Base-by-base conservation (phyloP, 2,888 invertebrate genomes). In the Coenonympha arcania region DNA sequence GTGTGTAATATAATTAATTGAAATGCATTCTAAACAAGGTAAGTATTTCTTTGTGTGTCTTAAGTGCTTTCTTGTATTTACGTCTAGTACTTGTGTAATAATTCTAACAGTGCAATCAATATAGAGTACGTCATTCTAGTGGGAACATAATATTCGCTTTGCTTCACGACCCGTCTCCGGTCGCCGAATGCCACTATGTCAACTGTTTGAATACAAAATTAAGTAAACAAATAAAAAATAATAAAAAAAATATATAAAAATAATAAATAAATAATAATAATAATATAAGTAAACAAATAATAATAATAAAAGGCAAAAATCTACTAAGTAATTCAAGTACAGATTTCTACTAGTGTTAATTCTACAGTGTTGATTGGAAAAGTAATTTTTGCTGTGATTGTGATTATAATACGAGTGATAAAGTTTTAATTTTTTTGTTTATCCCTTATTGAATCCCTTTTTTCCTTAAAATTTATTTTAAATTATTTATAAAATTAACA, bases 101-200 rank as follows among this genome's bases (percentile, higher is more conserved):
- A 39, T 15, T 24, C 54, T 37, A 62, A 62, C 59, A 60, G 69
- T 72, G 73, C 68, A 58, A 60, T 48, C n/a, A n/a, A n/a, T n/a
- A n/a, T n/a, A n/a, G n/a, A n/a, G n/a, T n/a, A n/a, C n/a, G n/a
- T 61, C 61, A 63, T 69, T 72, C 64, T 63, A 67, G 74, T 73
- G 73, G 73, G 65, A 65, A 66, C 65, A 15, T 15, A 1, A 64
- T 61, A 63, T 63, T 62, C 60, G 50, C 45, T 57, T 59, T 57
- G 70, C 73, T n/a, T n/a, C 73, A 61, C 65, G 65, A 71, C 67
- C 68, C 71, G 68, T 68, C n/a, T n/a, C 70, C 62, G 58, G 53
- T 66, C 72, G 71, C 71, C 72, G 73, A 76, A 83, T 84, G 83
- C 83, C 84, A 84, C 76, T 80, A 82, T 84, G 82, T 83, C 82